Conservation (phyloP, 2,113 vertebrate genomes). For the Oreochromis spilurus region DNA sequence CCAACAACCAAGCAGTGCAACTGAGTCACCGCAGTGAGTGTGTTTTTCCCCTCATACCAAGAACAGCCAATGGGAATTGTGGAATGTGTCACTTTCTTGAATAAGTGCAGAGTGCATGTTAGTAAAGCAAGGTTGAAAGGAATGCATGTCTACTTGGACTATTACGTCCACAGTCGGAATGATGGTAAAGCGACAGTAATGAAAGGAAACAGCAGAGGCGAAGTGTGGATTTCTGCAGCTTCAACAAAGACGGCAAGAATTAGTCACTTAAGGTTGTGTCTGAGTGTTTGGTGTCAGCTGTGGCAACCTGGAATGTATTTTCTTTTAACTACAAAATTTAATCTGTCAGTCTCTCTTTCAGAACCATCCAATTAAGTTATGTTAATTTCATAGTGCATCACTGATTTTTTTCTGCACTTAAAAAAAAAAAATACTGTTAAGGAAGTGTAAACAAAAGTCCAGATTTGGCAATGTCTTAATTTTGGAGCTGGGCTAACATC, state of each 20-base stretch:
- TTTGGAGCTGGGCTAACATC: slow-evolving; percentile 15
- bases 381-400: neutral
- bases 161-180: neutral
- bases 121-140: neutral
- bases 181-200: neutral
- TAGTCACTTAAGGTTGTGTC: neutral
- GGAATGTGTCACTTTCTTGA: slow-evolving; percentile 29
- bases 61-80: neutral
- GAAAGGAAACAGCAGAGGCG: neutral
- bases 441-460: slow-evolving; percentile 54
- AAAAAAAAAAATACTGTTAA: slow-evolving; percentile 64
- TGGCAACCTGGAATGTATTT: neutral
- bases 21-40: slow-evolving; percentile 10
- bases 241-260: slow-evolving; percentile 5
- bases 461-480: slow-evolving; percentile 64
- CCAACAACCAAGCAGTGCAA: neutral
- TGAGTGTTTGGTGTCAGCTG: neutral
- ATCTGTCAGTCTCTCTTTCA: neutral
- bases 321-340: neutral
- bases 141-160: slow-evolving; percentile 7
- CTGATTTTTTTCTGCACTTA: neutral
- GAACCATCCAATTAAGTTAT: neutral
- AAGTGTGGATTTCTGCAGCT: neutral
- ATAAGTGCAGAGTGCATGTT: slow-evolving; percentile 7
- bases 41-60: neutral